These are phyloP conservation scores for Calliphora vomitoria DNA, from an alignment of 2,888 invertebrate genomes.

Conservation along the genomic window DNA sequence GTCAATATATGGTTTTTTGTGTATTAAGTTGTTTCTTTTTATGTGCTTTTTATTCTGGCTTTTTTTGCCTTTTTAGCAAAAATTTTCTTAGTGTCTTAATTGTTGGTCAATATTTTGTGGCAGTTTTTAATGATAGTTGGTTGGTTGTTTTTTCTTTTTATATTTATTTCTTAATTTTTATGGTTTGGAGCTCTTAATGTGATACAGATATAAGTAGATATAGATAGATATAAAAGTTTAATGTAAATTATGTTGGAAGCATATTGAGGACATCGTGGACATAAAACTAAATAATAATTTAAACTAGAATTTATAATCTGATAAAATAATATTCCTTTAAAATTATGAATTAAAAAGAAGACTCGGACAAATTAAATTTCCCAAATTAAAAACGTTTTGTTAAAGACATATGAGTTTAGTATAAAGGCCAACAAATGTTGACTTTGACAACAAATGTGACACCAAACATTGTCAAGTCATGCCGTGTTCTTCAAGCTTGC, in stretches of 20 bases:
- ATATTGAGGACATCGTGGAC: not conserved
- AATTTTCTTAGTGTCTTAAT: slow-evolving; percentile 21
- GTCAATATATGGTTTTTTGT: slow-evolving; percentile 33
- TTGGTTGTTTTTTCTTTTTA: slow-evolving; percentile 1
- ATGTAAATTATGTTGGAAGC: not conserved
- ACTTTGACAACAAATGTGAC: no score
- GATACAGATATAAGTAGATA: slow-evolving; percentile 22
- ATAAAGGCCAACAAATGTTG: no score
- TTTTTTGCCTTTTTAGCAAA: slow-evolving; percentile 23
- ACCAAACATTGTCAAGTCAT: no score
- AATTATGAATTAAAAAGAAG: no score
- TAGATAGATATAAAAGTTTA: not conserved
- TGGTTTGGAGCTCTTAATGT: slow-evolving; percentile 5
- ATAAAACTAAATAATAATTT: not conserved
- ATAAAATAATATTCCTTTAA: no score
- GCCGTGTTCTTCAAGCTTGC: no score
- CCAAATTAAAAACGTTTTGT: no score
- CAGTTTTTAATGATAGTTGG: not conserved
- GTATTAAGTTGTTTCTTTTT: slow-evolving; percentile 28
- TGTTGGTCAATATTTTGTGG: slow-evolving; percentile 38
- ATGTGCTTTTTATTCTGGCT: not conserved
- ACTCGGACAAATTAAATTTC: no score
- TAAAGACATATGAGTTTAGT: no score
- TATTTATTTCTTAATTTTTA: slow-evolving; percentile 32
- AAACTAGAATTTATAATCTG: no score